Evolutionary conservation across 1,140 invertebrate species (phyloP).

Genomic region (Lepidotrigona ventralis): DNA sequence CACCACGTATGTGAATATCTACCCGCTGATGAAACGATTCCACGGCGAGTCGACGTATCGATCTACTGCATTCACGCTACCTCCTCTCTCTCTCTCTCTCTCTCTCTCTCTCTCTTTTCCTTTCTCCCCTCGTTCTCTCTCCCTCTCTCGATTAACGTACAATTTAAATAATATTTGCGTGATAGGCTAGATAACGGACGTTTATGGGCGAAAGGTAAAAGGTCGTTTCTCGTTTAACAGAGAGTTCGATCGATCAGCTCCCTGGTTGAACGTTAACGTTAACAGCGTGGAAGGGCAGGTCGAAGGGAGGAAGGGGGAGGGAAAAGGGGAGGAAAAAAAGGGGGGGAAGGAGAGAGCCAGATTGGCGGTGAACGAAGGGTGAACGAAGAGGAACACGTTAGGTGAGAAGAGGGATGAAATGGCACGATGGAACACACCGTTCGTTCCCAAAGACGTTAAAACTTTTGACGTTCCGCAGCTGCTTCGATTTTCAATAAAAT

Average conservation of each 20-base stretch:
- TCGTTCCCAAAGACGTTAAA: constrained; percentile 46
- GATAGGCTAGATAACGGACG: constrained; percentile 18
- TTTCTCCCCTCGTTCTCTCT: too few relatives aligned
- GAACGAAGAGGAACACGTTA: background rate
- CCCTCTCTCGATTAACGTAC: constrained; percentile 43
- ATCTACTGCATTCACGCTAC: constrained; percentile 59
- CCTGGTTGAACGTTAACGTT: background rate
- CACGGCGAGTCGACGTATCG: constrained; percentile 53
- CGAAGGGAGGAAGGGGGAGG: background rate
- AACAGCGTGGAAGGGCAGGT: background rate
- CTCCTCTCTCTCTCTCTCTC: background rate
- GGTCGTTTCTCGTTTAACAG: constrained; percentile 39
- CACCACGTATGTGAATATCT: background rate
- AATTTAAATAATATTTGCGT: constrained; percentile 62
- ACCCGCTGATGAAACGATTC: constrained; percentile 22
- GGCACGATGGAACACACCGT: too few relatives aligned
- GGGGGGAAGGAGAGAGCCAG: background rate
- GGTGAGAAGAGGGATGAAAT: background rate
- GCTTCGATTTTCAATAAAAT: constrained; percentile 63
- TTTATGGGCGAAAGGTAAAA: constrained; percentile 47
- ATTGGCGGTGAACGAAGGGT: background rate
- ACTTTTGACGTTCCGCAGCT: constrained; percentile 48
- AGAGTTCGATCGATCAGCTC: constrained; percentile 44
- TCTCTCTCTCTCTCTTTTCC: too few relatives aligned
- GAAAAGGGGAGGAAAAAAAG: background rate